These are phyloP conservation scores for Mellivora capensis DNA, from an alignment of 2,113 vertebrate genomes.

Conservation along the genomic window DNA sequence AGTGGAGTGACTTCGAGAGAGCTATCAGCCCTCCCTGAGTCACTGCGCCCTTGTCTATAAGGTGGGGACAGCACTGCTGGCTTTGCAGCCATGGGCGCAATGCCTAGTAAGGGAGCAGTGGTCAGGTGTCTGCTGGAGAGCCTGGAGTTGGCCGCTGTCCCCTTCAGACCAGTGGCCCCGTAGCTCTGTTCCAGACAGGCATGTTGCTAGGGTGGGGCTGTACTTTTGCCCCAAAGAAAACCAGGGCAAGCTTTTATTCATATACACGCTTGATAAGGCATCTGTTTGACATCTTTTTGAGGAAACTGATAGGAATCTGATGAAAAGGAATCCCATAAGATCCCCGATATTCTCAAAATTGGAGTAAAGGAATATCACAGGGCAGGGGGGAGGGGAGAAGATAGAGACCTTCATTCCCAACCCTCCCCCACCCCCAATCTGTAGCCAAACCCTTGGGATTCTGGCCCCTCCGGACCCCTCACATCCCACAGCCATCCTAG, in stretches of 20 bases:
- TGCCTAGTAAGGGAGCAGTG: neutral
- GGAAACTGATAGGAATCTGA: neutral
- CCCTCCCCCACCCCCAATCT: too few species aligned
- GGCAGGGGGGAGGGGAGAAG: too few species aligned
- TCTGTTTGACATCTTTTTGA: neutral
- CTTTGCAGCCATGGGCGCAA: neutral
- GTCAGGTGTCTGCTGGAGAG: accelerated
- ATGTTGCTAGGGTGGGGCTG: neutral
- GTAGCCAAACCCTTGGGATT: too few species aligned
- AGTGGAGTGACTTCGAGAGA: neutral
- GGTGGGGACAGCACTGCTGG: neutral
- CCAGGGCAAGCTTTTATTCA: neutral
- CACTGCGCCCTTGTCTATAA: neutral
- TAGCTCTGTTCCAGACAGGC: too few species aligned
- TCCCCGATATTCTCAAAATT: too few species aligned
- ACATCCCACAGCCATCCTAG: too few species aligned
- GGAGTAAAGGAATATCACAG: too few species aligned
- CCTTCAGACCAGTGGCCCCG: neutral
- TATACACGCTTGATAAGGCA: neutral
- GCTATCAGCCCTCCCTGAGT: neutral
- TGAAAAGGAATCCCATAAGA: too few species aligned
- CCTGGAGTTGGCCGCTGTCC: accelerated
- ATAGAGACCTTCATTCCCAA: too few species aligned
- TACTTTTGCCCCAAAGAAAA: neutral
- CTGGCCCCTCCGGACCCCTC: too few species aligned